Evolutionary conservation across 1,140 invertebrate species (phyloP).

Genomic region (Tenebrio molitor): DNA sequence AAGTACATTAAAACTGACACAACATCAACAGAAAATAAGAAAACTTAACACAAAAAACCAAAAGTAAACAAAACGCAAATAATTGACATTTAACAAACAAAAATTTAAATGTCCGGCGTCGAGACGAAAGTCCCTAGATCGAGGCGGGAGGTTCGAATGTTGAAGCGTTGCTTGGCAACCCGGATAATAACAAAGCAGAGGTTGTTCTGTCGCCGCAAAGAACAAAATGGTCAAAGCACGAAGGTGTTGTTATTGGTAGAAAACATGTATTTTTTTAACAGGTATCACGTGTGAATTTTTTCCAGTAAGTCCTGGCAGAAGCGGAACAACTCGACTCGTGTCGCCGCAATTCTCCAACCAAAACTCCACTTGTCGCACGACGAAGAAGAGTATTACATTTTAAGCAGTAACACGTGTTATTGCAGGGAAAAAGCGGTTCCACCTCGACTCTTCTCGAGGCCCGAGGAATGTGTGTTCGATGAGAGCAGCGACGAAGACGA

Average conservation of each 20-base stretch:
- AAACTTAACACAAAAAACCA: too few relatives aligned
- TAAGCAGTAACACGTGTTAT: slow-evolving; percentile 2
- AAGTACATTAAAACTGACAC: slow-evolving; percentile 7
- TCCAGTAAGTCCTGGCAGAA: background rate
- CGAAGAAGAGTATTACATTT: background rate
- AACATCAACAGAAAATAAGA: background rate
- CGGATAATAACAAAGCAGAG: too few relatives aligned
- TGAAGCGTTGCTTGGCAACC: too few relatives aligned
- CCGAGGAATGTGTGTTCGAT: background rate
- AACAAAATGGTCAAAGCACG: too few relatives aligned
- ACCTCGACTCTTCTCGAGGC: slow-evolving; percentile 28
- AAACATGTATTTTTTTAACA: too few relatives aligned
- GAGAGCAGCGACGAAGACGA: background rate
- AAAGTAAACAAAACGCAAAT: slow-evolving; percentile 27
- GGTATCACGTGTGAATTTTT: too few relatives aligned
- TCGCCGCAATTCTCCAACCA: slow-evolving; percentile 11
- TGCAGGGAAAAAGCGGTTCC: background rate
- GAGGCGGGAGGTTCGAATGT: background rate
- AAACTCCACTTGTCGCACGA: too few relatives aligned
- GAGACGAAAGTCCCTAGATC: background rate
- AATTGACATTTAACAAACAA: slow-evolving; percentile 10
- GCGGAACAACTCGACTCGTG: slow-evolving; percentile 9
- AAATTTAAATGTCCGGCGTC: background rate
- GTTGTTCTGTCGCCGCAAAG: too few relatives aligned
- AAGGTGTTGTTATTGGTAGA: too few relatives aligned